Base-by-base conservation (phyloP, 1,140 invertebrate species). In the Pogonomyrmex californicus region DNA sequence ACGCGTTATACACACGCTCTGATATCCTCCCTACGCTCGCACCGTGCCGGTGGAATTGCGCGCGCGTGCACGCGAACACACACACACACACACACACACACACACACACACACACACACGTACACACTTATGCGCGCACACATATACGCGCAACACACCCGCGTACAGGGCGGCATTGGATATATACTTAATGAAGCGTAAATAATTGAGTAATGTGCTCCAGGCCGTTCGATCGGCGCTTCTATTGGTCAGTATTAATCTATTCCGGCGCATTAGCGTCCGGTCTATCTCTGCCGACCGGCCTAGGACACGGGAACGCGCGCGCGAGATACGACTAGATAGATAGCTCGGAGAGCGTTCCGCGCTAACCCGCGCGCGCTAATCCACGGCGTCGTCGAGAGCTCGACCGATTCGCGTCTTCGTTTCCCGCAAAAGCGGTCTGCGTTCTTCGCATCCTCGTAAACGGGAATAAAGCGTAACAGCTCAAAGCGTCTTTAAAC, bases 151-250 rank as follows among this genome's bases (percentile, higher is more conserved):
- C 23, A 23, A 60, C 49, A 76, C 79, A 73, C 58, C 60, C 92
- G 93, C 93, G 93, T 23, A 23, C 94, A 91, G 62, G 62, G 91
- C 94, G 93, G 94, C 94, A 95, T 95, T 95, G 94, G 94, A 95
- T 95, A 95, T 95, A 95, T 95, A 95, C 95, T 95, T 95, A 95
- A 95, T 95, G 95, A 95, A 95, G 94, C 94, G 92, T 95, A 95
- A 95, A 95, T 95, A 95, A 95, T 95, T 95, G 95, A 95, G 95
- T 95, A 95, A 95, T 95, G 94, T 95, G 95, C 94, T 95, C 92
- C 94, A 93, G 93, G 94, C 93, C 93, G 93, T 94, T 95, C 95
- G 94, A 95, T 95, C 94, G 93, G 86, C 91, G 92, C 93, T 95
- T 91, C 95, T 95, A 95, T 95, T 95, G 94, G 95, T 95, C 94